Percentiles rank a stretch among this genome's conserved stretches.
Conservation (phyloP, 2,797 vertebrate species). For the Pangasius mekongensis region DNA sequence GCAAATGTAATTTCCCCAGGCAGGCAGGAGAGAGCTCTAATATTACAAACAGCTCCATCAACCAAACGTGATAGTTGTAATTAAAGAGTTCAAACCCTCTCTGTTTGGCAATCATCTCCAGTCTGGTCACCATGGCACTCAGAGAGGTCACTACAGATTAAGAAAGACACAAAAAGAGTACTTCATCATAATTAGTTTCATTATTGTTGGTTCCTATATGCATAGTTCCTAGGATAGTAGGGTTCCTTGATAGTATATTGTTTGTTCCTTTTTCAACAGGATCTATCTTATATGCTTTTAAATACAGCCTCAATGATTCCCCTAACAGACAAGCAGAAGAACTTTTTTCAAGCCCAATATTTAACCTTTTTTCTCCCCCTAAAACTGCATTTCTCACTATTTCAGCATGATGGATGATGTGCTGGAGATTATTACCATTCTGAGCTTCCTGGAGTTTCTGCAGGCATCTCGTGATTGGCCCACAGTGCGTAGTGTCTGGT, state of each 20-base stretch:
- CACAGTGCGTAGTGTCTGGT: slow-evolving; percentile 61
- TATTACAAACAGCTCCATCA: not conserved
- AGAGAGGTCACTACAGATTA: slow-evolving; percentile 71
- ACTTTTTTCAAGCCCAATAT: not conserved
- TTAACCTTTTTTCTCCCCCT: not conserved
- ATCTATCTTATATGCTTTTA: not conserved
- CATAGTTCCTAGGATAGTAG: not conserved
- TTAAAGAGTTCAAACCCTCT: slow-evolving; percentile 74
- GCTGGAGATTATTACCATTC: slow-evolving; percentile 71
- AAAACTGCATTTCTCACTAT: not conserved
- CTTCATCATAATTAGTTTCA: not conserved
- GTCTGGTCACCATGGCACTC: slow-evolving; percentile 70
- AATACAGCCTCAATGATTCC: not conserved
- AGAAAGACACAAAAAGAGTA: slow-evolving; percentile 8
- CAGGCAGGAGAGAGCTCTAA: not conserved
- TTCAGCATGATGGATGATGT: not conserved
- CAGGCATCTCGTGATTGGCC: slow-evolving; percentile 70
- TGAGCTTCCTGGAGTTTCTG: slow-evolving; percentile 78
- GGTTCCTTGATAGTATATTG: not conserved
- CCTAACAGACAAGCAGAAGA: not conserved
- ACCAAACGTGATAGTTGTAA: not conserved
- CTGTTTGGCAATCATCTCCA: slow-evolving; percentile 81
- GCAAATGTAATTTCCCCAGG: not conserved
- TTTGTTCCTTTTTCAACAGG: not conserved
- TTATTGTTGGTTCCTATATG: not conserved